Percentiles rank a stretch among this genome's conserved stretches.
Conservation (phyloP, 2,797 vertebrate species). For the Gymnodraco acuticeps region DNA sequence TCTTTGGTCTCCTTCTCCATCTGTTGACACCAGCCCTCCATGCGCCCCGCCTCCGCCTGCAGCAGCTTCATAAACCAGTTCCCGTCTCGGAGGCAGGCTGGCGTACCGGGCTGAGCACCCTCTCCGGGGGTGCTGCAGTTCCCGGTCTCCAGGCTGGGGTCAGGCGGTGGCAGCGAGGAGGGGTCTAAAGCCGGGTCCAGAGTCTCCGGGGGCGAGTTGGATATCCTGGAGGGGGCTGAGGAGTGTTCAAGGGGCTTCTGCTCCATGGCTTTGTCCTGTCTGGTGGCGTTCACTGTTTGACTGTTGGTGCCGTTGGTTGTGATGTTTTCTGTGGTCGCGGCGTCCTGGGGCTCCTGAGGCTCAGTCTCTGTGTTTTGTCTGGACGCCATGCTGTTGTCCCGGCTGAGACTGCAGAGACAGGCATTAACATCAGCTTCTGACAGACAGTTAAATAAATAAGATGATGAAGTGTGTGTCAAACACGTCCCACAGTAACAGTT, state of each 20-base stretch:
- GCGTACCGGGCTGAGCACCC: conserved; percentile 71
- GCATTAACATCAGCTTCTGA: conserved; percentile 52
- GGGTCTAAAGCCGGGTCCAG: conserved; percentile 95
- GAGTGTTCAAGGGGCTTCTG: conserved; percentile 81
- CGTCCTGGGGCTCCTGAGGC: conserved; percentile 88
- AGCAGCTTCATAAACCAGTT: conserved; percentile 99
- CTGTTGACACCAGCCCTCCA: conserved; percentile 99
- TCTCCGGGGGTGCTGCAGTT: conserved; percentile 88
- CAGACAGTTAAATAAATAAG: conserved; percentile 26
- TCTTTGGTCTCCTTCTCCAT: conserved; percentile 99
- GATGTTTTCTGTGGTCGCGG: conserved; percentile 86
- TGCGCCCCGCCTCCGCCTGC: conserved; percentile 94
- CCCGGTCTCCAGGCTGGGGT: conserved; percentile 93
- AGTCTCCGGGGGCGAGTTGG: conserved; percentile 89
- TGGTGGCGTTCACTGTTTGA: conserved; percentile 81
- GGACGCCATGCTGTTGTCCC: conserved; percentile 93
- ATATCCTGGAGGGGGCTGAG: conserved; percentile 83
- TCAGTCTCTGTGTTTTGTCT: conserved; percentile 96
- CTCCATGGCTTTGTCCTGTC: conserved; percentile 79
- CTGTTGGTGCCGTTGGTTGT: conserved; percentile 76
- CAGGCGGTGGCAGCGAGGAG: conserved; percentile 95
- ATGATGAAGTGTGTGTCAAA: conserved; percentile 26
- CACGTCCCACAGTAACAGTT: conserved; percentile 28
- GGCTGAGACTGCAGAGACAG: conserved; percentile 87
- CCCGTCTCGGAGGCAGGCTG: conserved; percentile 91